phyloP scores from a whole-genome alignment of 1,140 invertebrate genomes.

The Pinna nobilis region DNA sequence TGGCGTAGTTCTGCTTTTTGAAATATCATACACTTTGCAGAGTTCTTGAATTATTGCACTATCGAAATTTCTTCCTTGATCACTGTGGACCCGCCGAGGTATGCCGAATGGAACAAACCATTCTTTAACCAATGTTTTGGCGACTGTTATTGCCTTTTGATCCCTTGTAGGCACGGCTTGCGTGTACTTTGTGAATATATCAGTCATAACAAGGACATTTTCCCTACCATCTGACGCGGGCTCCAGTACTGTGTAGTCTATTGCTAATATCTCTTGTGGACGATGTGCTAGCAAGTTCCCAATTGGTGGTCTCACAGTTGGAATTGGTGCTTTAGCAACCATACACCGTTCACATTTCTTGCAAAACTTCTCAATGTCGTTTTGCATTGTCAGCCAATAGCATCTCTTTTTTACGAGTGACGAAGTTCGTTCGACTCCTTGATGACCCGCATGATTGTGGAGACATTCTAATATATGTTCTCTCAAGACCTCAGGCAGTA shows the following conservation, averaged over 20 bases:
- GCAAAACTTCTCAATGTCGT: conserved; percentile 23
- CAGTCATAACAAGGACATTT: conserved; percentile 54
- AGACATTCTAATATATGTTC: conserved; percentile 20
- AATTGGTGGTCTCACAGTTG: conserved; percentile 29
- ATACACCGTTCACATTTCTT: conserved; percentile 35
- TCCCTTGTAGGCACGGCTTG: conserved; percentile 24
- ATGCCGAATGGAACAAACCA: conserved; percentile 26
- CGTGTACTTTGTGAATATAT: conserved; percentile 24
- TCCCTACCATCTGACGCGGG: conserved; percentile 30
- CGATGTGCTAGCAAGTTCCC: conserved; percentile 26
- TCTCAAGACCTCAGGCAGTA: conserved; percentile 17
- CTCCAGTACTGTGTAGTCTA: conserved; percentile 34
- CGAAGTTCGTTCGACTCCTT: conserved; percentile 14
- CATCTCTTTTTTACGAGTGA: conserved; percentile 17
- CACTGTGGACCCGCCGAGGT: conserved; percentile 5
- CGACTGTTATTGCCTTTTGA: conserved; percentile 20
- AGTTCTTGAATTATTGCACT: conserved; percentile 16
- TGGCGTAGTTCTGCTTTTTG: conserved; percentile 28
- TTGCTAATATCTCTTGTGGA: conserved; percentile 35
- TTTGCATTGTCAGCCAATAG: conserved; percentile 30
- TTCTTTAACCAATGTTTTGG: conserved; percentile 15
- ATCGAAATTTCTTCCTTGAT: conserved; percentile 21
- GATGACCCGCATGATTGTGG: conserved; percentile 34
- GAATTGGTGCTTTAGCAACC: conserved; percentile 16
- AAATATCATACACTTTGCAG: conserved; percentile 7